These are phyloP conservation scores for Coleophora deauratella DNA, from an alignment of 2,888 invertebrate species.

Conservation along the genomic window DNA sequence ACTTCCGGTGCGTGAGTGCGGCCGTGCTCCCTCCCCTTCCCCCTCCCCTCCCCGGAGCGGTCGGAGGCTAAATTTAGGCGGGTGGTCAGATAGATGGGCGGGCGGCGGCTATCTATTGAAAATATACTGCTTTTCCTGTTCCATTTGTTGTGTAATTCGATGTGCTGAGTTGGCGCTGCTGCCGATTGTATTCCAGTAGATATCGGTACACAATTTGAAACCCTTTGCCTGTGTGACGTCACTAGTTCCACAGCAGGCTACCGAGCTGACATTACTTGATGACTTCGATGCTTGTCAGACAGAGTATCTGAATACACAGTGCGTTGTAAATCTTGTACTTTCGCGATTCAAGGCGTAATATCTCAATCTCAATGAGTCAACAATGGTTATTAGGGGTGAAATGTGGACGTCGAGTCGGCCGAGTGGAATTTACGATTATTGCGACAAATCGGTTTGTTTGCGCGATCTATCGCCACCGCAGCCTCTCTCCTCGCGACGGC, in stretches of 20 bases:
- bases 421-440: conserved; percentile 15
- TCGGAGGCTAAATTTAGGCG: conserved; percentile 4
- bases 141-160: conserved; percentile 9
- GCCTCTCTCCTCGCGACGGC: too few relatives aligned
- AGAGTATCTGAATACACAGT: too few relatives aligned
- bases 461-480: neutral
- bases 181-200: neutral
- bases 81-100: conserved; percentile 6
- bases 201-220: neutral
- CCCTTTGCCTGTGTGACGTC: too few relatives aligned
- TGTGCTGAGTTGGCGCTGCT: neutral
- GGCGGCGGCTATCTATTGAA: conserved; percentile 10
- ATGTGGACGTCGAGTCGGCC: too few relatives aligned
- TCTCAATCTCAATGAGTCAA: too few relatives aligned
- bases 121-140: conserved; percentile 9
- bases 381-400: too few relatives aligned
- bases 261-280: too few relatives aligned
- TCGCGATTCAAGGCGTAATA: too few relatives aligned
- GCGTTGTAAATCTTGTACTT: too few relatives aligned
- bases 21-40: conserved; percentile 17
- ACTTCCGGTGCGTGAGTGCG: conserved; percentile 20
- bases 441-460: conserved; percentile 30
- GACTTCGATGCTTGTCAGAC: too few relatives aligned
- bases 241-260: too few relatives aligned
- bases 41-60: conserved; percentile 19